Evolutionary conservation across 2,113 vertebrate genomes (phyloP), one percentile per base, ranked within the genome.

Genomic region (Amblyornis subalaris): DNA sequence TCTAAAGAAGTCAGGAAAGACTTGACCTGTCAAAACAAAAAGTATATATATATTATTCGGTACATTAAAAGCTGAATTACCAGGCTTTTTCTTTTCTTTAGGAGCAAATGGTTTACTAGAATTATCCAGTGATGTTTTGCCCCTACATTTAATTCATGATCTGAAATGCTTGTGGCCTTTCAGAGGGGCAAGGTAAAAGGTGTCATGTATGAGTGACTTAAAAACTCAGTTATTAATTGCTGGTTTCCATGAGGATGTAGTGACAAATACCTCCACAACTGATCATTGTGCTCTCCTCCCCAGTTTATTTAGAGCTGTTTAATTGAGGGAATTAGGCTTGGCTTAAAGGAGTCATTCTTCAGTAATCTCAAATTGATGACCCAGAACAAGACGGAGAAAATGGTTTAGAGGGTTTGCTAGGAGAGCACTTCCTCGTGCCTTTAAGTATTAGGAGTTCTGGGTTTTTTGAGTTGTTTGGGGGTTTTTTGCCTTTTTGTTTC

Each of bases 11-110:
- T 64, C 80, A 97, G 77, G 66, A 96, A 96, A 18, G 80, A 93
- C 38, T 95, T 96, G 21, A 96, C 93, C 96, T 97, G 61, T 84
- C 7, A 66, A 61, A 76, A 92, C n/a, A 84, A 54, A 29, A 88
- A 26, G 3, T 3, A 9, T 13, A 26, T 25, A 0, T 25, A 0
- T 54, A 42, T 5, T 53, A 40, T 53, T 51, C 2, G 0, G 29
- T 12, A 6, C 5, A 10, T 45, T 72, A 64, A 71, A 72, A 53
- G 3, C 5, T 18, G 16, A 65, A 20, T 28, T 6, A 6, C 24
- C 1, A 35, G 6, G 5, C 0, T 71, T 71, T 70, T 28, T 4
- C 19, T 3, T 18, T 76, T 57, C 7, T 36, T 45, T 6, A 21
- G 5, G 5, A 64, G 61, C 8, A 64, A 84, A 14, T 35, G 1